Conservation (phyloP, 2,888 invertebrate genomes). For the Xanthia togata region DNA sequence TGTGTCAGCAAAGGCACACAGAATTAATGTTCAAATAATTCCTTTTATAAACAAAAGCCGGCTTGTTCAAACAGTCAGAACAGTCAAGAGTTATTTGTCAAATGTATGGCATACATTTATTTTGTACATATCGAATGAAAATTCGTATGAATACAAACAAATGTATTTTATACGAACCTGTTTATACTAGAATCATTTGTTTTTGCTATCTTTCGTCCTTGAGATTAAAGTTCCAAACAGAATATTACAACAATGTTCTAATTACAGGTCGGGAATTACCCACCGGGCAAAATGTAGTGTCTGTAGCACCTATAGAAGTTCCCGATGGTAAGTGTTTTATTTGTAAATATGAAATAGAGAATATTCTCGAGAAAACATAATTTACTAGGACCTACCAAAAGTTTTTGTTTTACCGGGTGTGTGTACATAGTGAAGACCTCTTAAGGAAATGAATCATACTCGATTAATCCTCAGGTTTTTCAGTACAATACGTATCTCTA, state of each 20-base stretch:
- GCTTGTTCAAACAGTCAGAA: constrained; percentile 14
- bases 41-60: constrained; percentile 32
- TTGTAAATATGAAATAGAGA: constrained; percentile 50
- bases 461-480: too few species aligned
- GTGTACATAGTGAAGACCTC: neutral
- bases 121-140: constrained; percentile 39
- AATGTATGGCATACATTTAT: constrained; percentile 37
- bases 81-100: constrained; percentile 17
- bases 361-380: constrained; percentile 22
- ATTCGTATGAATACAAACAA: constrained; percentile 34
- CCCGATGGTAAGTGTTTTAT: constrained; percentile 84
- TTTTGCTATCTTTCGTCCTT: constrained; percentile 25
- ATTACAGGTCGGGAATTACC: constrained; percentile 88
- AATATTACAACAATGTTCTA: constrained; percentile 72
- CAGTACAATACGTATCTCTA: too few species aligned
- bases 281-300: constrained; percentile 88
- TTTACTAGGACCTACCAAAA: neutral
- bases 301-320: constrained; percentile 88
- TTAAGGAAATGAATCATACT: too few species aligned
- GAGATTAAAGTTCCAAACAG: constrained; percentile 39
- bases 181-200: constrained; percentile 8
- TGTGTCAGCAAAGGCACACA: neutral
- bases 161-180: constrained; percentile 16
- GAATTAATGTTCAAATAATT: constrained; percentile 33
- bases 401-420: neutral